These are phyloP conservation scores for Pampus argenteus DNA, from an alignment of 2,797 vertebrate species.

Conservation along the genomic window DNA sequence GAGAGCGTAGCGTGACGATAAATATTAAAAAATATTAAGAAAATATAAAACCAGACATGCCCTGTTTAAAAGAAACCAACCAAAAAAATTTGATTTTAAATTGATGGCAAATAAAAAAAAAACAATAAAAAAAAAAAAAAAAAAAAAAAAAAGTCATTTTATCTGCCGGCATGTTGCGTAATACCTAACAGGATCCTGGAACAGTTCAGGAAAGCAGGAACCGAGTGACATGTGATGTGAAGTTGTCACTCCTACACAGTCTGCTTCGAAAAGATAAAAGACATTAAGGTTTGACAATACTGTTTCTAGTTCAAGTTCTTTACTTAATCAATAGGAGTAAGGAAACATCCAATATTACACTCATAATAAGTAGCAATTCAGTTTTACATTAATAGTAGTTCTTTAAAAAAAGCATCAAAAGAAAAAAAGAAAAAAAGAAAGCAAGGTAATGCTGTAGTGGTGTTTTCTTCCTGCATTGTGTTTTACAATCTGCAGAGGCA, in stretches of 20 bases:
- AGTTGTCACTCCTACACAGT: background rate
- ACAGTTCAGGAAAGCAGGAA: background rate
- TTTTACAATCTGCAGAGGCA: slow-evolving; percentile 30
- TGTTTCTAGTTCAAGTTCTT: background rate
- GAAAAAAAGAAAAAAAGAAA: background rate
- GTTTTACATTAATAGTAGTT: background rate
- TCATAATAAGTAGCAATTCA: background rate
- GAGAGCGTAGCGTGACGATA: background rate
- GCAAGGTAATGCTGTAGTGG: background rate
- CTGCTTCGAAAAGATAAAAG: slow-evolving; percentile 8
- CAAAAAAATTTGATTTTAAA: background rate
- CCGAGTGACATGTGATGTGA: background rate
- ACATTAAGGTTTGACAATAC: background rate
- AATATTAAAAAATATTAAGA: no score
- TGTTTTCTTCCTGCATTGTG: slow-evolving; percentile 37
- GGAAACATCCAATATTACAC: background rate
- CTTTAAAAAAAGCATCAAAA: background rate
- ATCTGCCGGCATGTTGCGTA: background rate
- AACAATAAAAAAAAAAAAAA: no score
- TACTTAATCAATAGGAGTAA: background rate
- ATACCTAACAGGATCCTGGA: no score
- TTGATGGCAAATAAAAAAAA: no score
- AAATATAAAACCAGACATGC: background rate
- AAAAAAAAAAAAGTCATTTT: no score
- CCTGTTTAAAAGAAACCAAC: background rate